Conservation (phyloP, 2,113 vertebrate species). For the Perca fluviatilis region DNA sequence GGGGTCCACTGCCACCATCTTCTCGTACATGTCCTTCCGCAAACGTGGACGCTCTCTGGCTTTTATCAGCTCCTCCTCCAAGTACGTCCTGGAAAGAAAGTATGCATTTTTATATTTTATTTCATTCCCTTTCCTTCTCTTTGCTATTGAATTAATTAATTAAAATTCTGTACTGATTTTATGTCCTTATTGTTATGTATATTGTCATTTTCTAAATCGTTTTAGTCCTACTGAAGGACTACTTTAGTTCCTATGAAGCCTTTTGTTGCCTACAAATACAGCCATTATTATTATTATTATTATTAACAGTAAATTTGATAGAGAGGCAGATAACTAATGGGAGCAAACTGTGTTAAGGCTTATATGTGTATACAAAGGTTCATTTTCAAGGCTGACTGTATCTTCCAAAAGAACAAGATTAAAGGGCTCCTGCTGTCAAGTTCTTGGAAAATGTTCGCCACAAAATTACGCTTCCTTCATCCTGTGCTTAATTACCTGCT, state of each 20-base stretch:
- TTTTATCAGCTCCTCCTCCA: constrained; percentile 92
- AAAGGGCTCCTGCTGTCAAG: not conserved
- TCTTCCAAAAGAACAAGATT: constrained; percentile 10
- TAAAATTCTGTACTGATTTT: not conserved
- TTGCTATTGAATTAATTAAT: no score
- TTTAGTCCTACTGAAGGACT: not conserved
- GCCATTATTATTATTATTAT: not conserved
- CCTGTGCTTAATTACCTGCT: constrained; percentile 82
- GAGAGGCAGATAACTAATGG: not conserved
- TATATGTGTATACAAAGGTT: not conserved
- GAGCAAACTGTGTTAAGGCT: not conserved
- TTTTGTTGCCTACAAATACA: constrained; percentile 1
- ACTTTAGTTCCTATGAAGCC: not conserved
- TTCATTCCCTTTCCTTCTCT: not conserved
- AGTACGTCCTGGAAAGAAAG: constrained; percentile 86
- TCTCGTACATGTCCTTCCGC: constrained; percentile 92
- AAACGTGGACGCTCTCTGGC: constrained; percentile 88
- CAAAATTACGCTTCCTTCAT: not conserved
- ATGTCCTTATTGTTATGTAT: not conserved
- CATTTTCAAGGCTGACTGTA: not conserved
- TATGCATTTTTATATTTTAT: not conserved
- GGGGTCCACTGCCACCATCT: constrained; percentile 93
- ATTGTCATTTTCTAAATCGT: not conserved
- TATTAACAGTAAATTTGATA: not conserved
- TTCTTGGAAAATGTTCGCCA: not conserved